Evolutionary conservation across 1,140 invertebrate genomes (phyloP).

Genomic region (Aphelenchoides fujianensis): DNA sequence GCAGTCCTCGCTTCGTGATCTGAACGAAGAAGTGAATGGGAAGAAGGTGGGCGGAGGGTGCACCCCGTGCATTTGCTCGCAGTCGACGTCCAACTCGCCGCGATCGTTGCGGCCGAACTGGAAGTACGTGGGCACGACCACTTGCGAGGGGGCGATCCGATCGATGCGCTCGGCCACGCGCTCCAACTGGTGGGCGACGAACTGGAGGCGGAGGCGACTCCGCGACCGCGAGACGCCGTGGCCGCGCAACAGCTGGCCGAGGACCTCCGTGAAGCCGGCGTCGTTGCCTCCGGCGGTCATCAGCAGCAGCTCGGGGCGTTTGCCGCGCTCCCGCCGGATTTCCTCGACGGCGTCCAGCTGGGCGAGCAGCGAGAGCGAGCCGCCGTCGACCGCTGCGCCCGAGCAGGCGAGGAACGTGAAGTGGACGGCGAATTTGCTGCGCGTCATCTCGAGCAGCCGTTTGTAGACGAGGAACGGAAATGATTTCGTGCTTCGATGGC

Average conservation of each 20-base stretch:
- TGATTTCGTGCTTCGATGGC: slow-evolving; percentile 30
- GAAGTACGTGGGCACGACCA: slow-evolving; percentile 27
- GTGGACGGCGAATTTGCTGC: slow-evolving; percentile 19
- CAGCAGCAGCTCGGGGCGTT: slow-evolving; percentile 23
- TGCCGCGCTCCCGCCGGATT: neutral
- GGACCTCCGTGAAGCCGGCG: slow-evolving; percentile 26
- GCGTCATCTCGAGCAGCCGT: slow-evolving; percentile 5
- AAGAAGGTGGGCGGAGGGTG: neutral
- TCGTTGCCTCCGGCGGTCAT: slow-evolving; percentile 32
- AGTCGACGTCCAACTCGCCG: slow-evolving; percentile 19
- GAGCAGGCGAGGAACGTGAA: slow-evolving; percentile 33
- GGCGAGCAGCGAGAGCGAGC: slow-evolving; percentile 15
- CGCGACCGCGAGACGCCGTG: neutral
- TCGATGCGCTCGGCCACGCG: slow-evolving; percentile 15
- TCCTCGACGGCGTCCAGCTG: slow-evolving; percentile 4
- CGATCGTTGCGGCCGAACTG: slow-evolving; percentile 27
- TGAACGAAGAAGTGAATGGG: neutral
- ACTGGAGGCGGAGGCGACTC: slow-evolving; percentile 23
- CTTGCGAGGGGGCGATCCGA: slow-evolving; percentile 23
- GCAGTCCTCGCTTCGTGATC: slow-evolving; percentile 16
- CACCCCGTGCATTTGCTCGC: slow-evolving; percentile 20
- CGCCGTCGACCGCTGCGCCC: slow-evolving; percentile 27
- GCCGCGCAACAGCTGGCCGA: slow-evolving; percentile 20
- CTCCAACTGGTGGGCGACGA: slow-evolving; percentile 23
- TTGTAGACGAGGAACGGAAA: slow-evolving; percentile 28